Base-by-base conservation (phyloP, 1,140 invertebrate genomes). In the Eciton burchellii region DNA sequence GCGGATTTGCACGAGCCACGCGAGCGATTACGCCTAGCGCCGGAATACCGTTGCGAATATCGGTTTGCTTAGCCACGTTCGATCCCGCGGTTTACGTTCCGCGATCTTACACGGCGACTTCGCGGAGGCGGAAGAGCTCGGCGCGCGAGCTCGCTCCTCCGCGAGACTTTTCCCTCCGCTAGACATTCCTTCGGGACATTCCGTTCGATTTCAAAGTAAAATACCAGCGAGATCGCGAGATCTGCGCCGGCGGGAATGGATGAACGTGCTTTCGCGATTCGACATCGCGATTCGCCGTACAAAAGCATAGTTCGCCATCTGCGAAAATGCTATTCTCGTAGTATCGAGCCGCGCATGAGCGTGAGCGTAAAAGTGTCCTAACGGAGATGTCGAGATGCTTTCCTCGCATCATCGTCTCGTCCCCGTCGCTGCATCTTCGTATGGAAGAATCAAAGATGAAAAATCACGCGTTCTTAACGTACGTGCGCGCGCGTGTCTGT, bases 21-120 rank as follows among this genome's bases (percentile, higher is more conserved):
- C 29, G 62, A 89, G 89, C 41, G 72, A 76, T 89, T 89, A 89
- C 86, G 41, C 47, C 72, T 72, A 60, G 79, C 82, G 82, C 84
- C 49, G 84, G 29, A 86, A 84, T 84, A 86, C 88, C 72, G 73
- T 77, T 81, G 63, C 26, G 73, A 79, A 85, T 83, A 87, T 81
- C 54, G 24, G 47, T 3, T 65, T 74, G 35, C 81, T 86, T 73
- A 71, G 24, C 3, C 76, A 19, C 57, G 26, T 49, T 57, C 81
- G 47, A 77, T 79, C 79, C 26, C 49, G 60, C 47, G 21, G 72
- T n/a, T 56, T 60, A 45, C 41, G 21, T 29, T 29, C 52, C 4
- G 19, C 2, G 2, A 5, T 49, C 57, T 72, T 35, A 35, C 60
- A 35, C 59, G 43, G 57, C 63, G 41, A 43, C 41, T 41, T 60